A percentile compares a stretch with the other conserved stretches of the same genome.
Conservation (phyloP, 2,888 invertebrate species). For the Agapostemon virescens region DNA sequence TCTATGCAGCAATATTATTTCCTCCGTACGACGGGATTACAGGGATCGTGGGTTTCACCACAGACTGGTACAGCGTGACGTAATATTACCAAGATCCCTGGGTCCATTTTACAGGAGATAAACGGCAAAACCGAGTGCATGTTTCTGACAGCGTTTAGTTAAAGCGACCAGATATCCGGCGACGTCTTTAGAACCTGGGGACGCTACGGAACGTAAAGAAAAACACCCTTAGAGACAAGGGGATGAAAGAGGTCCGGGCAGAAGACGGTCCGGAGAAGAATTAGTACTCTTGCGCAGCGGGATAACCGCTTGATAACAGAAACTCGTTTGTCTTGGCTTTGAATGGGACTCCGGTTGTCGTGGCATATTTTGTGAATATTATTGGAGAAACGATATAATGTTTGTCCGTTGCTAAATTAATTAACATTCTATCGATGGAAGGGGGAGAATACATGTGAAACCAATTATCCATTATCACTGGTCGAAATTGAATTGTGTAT, state of each 20-base stretch:
- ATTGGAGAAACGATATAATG: not conserved
- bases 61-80: not conserved
- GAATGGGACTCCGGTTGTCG: not conserved
- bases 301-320: not conserved
- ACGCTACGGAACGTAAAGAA: not conserved
- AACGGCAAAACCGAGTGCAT: constrained; percentile 49
- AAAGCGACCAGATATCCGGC: constrained; percentile 52
- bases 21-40: constrained; percentile 6
- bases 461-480: not conserved
- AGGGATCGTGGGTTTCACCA: not conserved
- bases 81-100: constrained; percentile 19
- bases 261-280: not conserved
- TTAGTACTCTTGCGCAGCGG: not conserved
- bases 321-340: not conserved
- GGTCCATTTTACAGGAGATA: constrained; percentile 27
- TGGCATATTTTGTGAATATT: not conserved
- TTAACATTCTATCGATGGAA: not conserved
- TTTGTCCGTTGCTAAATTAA: not conserved
- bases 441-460: not conserved
- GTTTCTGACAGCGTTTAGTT: constrained; percentile 71
- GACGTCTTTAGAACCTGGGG: constrained; percentile 7
- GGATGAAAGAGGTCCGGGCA: not conserved
- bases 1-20: constrained; percentile 43
- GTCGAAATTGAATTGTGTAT: not conserved
- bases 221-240: not conserved